Evolutionary conservation across 2,888 invertebrate genomes (phyloP), one percentile per base, ranked within the genome.

Genomic region (Synanthedon vespiformis): DNA sequence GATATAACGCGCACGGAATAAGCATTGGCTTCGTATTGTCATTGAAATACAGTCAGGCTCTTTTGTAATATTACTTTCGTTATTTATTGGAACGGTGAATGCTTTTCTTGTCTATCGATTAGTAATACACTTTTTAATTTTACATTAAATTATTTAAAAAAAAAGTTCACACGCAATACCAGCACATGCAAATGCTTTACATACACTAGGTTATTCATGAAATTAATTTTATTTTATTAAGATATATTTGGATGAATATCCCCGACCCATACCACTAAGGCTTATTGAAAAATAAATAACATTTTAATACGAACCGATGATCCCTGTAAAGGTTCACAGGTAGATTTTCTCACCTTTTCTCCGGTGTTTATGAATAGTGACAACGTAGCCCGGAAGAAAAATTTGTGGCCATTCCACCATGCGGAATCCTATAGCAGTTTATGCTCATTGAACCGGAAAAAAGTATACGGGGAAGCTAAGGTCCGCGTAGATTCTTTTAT

Each of bases 341-440:
- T 79, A 80, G 80, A 79, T 74, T 75, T 80, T 70, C 73, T 71
- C 77, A 81, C 79, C 81, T 81, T 79, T 77, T 62, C 55, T 58
- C 57, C 70, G 72, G 63, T 60, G 34, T 34, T 34, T 34, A 59
- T 61, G 59, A 65, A 70, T 60, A 74, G 61, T 61, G 77, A 70
- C 68, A 70, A 65, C 16, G 48, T 48, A 34, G 34, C 34, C 34
- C 34, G 18, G 50, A 50, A 50, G 74, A 80, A 80, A 78, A 76
- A 79, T 81, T 81, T 63, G 78, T 71, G 73, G 61, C 73, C 68
- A 79, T 79, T 34, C 74, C 69, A 77, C 78, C 74, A 75, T 70
- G 70, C 67, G 78, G 76, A 83, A 85, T 87, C 83, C 82, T 78
- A 82, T 85, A 81, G 85, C 85, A 85, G 85, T 87, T 86, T 83